Evolutionary conservation across 2,888 invertebrate species (phyloP).

Genomic region (Papilio protenor): DNA sequence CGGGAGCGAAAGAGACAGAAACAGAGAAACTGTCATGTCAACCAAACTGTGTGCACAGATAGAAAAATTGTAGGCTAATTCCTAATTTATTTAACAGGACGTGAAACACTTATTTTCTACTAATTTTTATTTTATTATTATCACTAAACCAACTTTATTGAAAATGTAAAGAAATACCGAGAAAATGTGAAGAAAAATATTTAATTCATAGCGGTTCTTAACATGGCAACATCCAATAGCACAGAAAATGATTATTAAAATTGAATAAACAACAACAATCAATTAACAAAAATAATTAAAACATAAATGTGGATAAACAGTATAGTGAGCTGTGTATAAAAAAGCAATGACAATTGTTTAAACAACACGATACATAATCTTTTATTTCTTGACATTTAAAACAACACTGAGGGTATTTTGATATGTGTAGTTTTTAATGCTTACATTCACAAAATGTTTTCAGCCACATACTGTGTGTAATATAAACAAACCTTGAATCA

Average conservation of each 20-base stretch:
- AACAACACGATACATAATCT: not conserved
- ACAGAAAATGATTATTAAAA: conserved; percentile 8
- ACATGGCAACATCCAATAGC: not conserved
- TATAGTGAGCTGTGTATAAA: not conserved
- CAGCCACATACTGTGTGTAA: conserved; percentile 26
- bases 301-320: not conserved
- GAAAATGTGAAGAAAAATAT: not conserved
- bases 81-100: not conserved
- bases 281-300: not conserved
- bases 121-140: not conserved
- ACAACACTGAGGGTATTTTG: conserved; percentile 4
- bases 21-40: conserved; percentile 45
- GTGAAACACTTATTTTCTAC: not conserved
- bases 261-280: conserved; percentile 2
- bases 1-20: conserved; percentile 82
- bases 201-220: not conserved
- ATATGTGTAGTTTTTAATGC: not conserved
- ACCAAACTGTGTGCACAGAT: conserved; percentile 43
- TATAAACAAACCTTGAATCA: conserved; percentile 60
- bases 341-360: not conserved
- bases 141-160: too few relatives aligned
- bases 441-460: conserved; percentile 23
- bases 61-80: not conserved
- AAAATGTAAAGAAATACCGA: not conserved
- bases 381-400: not conserved